phyloP scores from a whole-genome alignment of 2,113 vertebrate species.

The Malurus alboscapulatus region DNA sequence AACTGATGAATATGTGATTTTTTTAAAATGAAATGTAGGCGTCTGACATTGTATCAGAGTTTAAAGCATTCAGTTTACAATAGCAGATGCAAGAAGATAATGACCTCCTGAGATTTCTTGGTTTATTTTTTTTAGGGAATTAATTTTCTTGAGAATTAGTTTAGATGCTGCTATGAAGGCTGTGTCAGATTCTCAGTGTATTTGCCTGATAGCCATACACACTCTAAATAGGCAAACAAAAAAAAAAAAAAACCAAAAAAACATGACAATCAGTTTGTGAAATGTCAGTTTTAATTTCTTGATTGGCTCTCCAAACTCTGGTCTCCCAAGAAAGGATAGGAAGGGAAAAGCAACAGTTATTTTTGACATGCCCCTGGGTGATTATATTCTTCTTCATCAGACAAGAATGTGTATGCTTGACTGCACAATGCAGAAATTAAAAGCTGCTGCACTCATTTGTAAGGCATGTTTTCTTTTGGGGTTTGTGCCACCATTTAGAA shows the following conservation, averaged over 20 bases:
- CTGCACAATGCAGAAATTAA: slow-evolving; percentile 45
- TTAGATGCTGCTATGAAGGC: background rate
- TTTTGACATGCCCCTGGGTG: slow-evolving; percentile 55
- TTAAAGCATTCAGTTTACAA: background rate
- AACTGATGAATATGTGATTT: background rate
- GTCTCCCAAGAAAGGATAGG: slow-evolving; percentile 26
- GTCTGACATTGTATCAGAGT: background rate
- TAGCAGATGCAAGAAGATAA: background rate
- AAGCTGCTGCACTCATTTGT: slow-evolving; percentile 44
- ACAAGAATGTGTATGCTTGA: slow-evolving; percentile 36
- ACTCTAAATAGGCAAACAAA: slow-evolving; percentile 29
- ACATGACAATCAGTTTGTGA: slow-evolving; percentile 43
- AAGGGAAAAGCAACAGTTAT: slow-evolving; percentile 52
- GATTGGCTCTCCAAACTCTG: slow-evolving; percentile 61
- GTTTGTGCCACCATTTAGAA: slow-evolving; percentile 53
- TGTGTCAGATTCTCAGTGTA: background rate
- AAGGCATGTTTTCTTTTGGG: slow-evolving; percentile 53
- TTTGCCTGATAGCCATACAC: slow-evolving; percentile 25
- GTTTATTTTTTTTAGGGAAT: background rate
- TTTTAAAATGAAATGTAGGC: background rate
- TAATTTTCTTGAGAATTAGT: slow-evolving; percentile 32
- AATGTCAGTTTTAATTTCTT: slow-evolving; percentile 72
- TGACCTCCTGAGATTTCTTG: background rate
- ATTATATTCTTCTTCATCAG: slow-evolving; percentile 54
- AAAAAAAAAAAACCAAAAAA: background rate